Evolutionary conservation across 2,888 invertebrate genomes (phyloP).

Genomic region (Euplexia lucipara): DNA sequence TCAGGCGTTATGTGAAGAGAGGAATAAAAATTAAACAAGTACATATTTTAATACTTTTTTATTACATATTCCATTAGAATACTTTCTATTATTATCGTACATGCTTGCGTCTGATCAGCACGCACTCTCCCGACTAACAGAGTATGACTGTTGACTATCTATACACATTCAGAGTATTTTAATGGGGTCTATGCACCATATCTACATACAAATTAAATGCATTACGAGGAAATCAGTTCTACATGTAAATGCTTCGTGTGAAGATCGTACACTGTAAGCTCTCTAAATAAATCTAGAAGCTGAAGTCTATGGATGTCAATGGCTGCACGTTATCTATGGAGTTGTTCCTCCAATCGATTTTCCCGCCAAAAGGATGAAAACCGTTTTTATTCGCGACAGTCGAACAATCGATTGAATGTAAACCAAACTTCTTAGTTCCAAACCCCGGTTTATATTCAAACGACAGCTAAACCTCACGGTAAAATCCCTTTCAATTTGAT

Average conservation of each 20-base stretch:
- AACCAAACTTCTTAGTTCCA: constrained; percentile 15
- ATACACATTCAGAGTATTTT: constrained; percentile 70
- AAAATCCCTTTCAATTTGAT: constrained; percentile 60
- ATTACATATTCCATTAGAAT: constrained; percentile 91
- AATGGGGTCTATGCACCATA: constrained; percentile 82
- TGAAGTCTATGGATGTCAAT: constrained; percentile 79
- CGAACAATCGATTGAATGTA: constrained; percentile 32
- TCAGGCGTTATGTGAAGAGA: constrained; percentile 19
- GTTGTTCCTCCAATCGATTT: constrained; percentile 51
- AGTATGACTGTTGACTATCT: constrained; percentile 67
- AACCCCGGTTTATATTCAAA: constrained; percentile 27
- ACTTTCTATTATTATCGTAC: constrained; percentile 86
- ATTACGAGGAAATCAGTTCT: constrained; percentile 82
- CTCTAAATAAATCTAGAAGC: constrained; percentile 85
- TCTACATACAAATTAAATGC: constrained; percentile 87
- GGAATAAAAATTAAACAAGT: constrained; percentile 43
- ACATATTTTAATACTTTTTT: constrained; percentile 83
- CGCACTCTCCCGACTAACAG: constrained; percentile 62
- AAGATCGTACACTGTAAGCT: constrained; percentile 77
- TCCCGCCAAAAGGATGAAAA: constrained; percentile 54
- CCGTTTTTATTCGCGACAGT: constrained; percentile 43
- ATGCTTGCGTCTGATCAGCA: constrained; percentile 69
- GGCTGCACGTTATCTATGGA: constrained; percentile 65
- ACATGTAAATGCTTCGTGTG: constrained; percentile 81
- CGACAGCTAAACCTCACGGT: constrained; percentile 34